Evolutionary conservation across 1,140 invertebrate genomes (phyloP).

Genomic region (Tetramorium alpestre): DNA sequence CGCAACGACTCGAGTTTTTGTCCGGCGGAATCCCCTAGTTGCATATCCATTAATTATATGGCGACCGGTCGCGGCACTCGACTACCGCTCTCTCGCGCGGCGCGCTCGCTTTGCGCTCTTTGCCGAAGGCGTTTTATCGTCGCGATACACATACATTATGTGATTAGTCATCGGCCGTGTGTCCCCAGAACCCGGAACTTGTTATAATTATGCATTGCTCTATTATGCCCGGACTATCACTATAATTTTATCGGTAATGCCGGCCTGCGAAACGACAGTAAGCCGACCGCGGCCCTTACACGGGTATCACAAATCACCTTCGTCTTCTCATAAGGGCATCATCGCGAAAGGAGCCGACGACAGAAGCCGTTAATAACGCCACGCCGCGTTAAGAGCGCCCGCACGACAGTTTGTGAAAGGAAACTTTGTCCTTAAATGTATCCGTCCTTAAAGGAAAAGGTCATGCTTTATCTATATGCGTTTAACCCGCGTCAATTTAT

Average conservation of each 20-base stretch:
- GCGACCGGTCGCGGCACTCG: not conserved
- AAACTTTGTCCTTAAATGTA: constrained; percentile 35
- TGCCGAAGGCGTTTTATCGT: constrained; percentile 62
- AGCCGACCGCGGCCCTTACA: constrained; percentile 4
- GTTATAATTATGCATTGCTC: constrained; percentile 65
- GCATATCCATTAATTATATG: constrained; percentile 49
- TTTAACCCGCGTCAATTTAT: constrained; percentile 45
- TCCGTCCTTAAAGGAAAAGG: constrained; percentile 34
- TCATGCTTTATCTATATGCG: constrained; percentile 32
- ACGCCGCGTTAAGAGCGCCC: not conserved
- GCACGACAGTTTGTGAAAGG: constrained; percentile 18
- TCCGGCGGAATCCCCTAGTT: not conserved
- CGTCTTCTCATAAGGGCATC: constrained; percentile 25
- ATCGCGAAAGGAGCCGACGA: constrained; percentile 3
- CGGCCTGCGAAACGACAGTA: not conserved
- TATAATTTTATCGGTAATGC: not conserved
- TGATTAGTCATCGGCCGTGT: constrained; percentile 46
- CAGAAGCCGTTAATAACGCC: constrained; percentile 38
- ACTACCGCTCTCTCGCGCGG: not conserved
- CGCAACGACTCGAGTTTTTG: constrained; percentile 22
- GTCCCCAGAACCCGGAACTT: constrained; percentile 67
- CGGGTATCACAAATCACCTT: constrained; percentile 46
- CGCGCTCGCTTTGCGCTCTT: not conserved
- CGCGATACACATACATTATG: constrained; percentile 38
- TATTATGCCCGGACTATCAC: constrained; percentile 52